These are phyloP conservation scores for Aleiodes leptofemur DNA, from an alignment of 2,888 invertebrate genomes.

Conservation along the genomic window DNA sequence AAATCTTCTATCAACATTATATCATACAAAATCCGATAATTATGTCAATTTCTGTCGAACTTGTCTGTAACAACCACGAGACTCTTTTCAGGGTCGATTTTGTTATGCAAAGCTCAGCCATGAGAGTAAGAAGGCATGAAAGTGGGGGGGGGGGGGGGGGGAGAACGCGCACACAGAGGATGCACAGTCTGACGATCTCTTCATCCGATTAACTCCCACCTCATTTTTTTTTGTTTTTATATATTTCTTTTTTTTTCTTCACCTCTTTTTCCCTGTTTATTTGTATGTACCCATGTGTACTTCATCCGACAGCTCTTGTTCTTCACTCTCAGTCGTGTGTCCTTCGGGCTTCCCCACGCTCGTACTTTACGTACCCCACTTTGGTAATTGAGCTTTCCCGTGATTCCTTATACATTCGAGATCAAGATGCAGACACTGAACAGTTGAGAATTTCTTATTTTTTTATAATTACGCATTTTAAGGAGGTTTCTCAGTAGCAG, in stretches of 20 bases:
- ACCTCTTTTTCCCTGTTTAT: constrained; percentile 25
- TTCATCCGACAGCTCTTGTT: constrained; percentile 32
- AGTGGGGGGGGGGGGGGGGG: background rate
- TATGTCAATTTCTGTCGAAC: constrained; percentile 30
- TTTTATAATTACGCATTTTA: too few relatives aligned
- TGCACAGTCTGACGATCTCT: constrained; percentile 69
- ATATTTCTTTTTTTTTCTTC: constrained; percentile 29
- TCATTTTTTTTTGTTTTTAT: constrained; percentile 44
- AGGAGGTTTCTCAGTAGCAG: too few relatives aligned
- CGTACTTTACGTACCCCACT: background rate
- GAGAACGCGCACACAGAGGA: constrained; percentile 58
- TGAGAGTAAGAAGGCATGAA: constrained; percentile 12
- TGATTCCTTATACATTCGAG: too few relatives aligned
- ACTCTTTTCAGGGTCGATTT: constrained; percentile 15
- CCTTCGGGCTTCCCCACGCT: constrained; percentile 40
- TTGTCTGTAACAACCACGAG: constrained; percentile 6
- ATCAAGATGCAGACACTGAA: too few relatives aligned
- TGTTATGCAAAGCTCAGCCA: constrained; percentile 33
- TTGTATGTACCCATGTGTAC: constrained; percentile 22
- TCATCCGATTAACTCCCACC: constrained; percentile 70
- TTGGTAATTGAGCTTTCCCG: background rate
- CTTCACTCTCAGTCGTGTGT: constrained; percentile 40
- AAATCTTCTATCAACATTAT: background rate
- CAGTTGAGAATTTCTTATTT: too few relatives aligned
- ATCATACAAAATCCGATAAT: background rate